Conservation (phyloP, 23 tunicate genomes). For the Botrylloides violaceus region DNA sequence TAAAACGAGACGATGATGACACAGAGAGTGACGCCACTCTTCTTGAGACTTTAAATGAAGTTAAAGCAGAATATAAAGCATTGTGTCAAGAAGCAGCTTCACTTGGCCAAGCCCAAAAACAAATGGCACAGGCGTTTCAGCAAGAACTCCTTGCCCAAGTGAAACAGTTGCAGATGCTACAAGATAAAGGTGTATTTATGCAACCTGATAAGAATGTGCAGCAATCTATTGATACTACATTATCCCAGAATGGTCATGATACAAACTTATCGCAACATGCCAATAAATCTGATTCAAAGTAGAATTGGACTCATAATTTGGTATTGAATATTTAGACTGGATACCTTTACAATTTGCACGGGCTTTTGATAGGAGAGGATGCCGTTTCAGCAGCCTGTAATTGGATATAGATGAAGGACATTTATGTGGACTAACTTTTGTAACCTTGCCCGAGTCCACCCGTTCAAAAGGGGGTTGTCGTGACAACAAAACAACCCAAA, state of each 20-base stretch:
- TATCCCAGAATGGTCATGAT: not conserved
- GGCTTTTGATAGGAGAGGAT: too few species aligned
- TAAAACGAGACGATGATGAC: constrained; percentile 11
- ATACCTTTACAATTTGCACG: too few species aligned
- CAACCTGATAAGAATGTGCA: not conserved
- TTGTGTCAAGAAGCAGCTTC: constrained; percentile 46
- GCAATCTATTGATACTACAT: not conserved
- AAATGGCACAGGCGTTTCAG: constrained; percentile 70
- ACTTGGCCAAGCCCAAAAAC: constrained; percentile 39
- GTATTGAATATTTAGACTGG: too few species aligned
- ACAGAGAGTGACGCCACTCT: not conserved
- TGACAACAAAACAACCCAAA: too few species aligned
- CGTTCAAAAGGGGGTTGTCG: too few species aligned
- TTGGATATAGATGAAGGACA: too few species aligned
- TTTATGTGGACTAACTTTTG: too few species aligned
- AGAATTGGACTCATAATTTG: too few species aligned
- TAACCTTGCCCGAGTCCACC: too few species aligned
- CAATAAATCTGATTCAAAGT: not conserved
- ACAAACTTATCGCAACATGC: not conserved
- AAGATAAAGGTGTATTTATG: constrained; percentile 21
- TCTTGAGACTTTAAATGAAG: constrained; percentile 19
- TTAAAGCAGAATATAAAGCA: constrained; percentile 35
- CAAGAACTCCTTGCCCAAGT: constrained; percentile 46
- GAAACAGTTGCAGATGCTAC: constrained; percentile 47
- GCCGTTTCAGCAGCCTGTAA: too few species aligned